Evolutionary conservation across 2,888 invertebrate species (phyloP).

Genomic region (Sialis lutaria): DNA sequence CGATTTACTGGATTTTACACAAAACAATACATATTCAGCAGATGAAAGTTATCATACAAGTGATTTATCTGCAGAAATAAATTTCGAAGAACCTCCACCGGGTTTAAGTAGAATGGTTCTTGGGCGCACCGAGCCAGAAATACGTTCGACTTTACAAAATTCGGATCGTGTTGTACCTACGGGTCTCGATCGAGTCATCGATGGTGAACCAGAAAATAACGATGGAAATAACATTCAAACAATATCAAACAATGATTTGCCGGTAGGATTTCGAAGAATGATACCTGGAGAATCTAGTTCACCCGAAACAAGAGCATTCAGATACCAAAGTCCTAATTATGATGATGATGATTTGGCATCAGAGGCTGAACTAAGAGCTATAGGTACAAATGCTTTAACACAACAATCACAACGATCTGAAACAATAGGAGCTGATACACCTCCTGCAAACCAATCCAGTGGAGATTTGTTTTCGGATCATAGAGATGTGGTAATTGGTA

Average conservation of each 20-base stretch:
- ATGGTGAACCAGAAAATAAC: constrained; percentile 30
- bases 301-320: constrained; percentile 15
- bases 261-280: constrained; percentile 39
- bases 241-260: constrained; percentile 19
- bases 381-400: constrained; percentile 14
- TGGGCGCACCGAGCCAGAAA: constrained; percentile 40
- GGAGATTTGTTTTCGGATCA: constrained; percentile 9
- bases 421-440: constrained; percentile 26
- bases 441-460: constrained; percentile 13
- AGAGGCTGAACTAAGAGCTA: constrained; percentile 13
- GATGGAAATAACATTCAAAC: constrained; percentile 12
- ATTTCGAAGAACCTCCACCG: constrained; percentile 37
- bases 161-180: constrained; percentile 33
- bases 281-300: constrained; percentile 43
- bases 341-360: constrained; percentile 13
- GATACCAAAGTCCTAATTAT: constrained; percentile 2
- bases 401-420: constrained; percentile 21
- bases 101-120: constrained; percentile 47
- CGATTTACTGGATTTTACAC: constrained; percentile 18
- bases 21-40: constrained; percentile 7
- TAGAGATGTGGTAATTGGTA: constrained; percentile 18
- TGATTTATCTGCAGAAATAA: constrained; percentile 21
- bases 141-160: constrained; percentile 23
- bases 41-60: constrained; percentile 7
- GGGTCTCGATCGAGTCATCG: constrained; percentile 33